Evolutionary conservation across 1,140 invertebrate species (phyloP).

Genomic region (Heliconius himera): DNA sequence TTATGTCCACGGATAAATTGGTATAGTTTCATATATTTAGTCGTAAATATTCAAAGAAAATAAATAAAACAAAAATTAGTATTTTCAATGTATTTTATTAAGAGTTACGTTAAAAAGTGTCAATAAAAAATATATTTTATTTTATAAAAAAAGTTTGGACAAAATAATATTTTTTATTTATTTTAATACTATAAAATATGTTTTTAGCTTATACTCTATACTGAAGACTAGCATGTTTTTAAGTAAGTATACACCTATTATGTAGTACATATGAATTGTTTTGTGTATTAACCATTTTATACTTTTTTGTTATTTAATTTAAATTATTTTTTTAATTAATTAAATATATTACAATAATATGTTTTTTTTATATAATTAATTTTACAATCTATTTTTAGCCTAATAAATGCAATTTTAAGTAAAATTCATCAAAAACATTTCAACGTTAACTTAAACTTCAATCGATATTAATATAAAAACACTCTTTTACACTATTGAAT

Average conservation of each 20-base stretch:
- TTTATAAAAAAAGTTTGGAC: no score
- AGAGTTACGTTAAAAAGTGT: neutral
- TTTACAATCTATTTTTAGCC: constrained; percentile 3
- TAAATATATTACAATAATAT: neutral
- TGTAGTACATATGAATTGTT: neutral
- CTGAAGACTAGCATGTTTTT: constrained; percentile 31
- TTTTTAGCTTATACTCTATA: neutral
- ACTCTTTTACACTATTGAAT: neutral
- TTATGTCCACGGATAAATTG: no score
- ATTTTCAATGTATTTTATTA: neutral
- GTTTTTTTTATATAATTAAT: neutral
- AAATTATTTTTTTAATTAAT: neutral
- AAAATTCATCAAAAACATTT: no score
- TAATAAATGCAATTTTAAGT: constrained; percentile 51
- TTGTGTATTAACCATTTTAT: neutral
- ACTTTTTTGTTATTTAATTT: neutral
- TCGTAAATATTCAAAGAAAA: neutral
- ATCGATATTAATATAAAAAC: neutral
- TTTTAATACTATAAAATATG: neutral
- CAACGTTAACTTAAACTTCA: neutral
- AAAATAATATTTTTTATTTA: neutral
- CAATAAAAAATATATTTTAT: neutral
- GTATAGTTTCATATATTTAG: no score
- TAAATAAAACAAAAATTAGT: neutral
- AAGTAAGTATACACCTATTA: constrained; percentile 2